Conservation (phyloP, 2,888 invertebrate genomes). For the Hetaerina titia region DNA sequence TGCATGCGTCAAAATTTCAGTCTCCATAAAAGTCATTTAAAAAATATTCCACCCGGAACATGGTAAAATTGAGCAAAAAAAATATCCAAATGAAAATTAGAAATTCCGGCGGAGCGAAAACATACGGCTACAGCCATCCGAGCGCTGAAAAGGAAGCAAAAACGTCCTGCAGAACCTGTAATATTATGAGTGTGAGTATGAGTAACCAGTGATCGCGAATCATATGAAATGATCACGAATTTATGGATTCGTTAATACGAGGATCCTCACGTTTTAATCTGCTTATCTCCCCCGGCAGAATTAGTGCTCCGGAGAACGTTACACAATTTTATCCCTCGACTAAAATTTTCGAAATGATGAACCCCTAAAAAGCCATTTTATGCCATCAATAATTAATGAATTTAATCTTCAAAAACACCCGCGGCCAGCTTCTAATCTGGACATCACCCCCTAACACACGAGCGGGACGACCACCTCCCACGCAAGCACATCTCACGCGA, state of each 20-base stretch:
- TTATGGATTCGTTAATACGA: slow-evolving; percentile 27
- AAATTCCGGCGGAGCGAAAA: neutral
- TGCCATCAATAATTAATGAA: slow-evolving; percentile 55
- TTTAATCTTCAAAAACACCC: slow-evolving; percentile 48
- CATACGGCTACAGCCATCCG: neutral
- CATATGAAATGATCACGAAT: neutral
- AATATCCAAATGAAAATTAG: neutral
- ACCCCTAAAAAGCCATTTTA: slow-evolving; percentile 32
- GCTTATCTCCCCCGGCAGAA: neutral
- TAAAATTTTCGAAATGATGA: slow-evolving; percentile 46
- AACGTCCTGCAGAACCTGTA: neutral
- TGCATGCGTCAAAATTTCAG: neutral
- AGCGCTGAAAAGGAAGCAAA: neutral
- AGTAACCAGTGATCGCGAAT: neutral
- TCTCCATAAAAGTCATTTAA: neutral
- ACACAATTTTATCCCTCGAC: neutral
- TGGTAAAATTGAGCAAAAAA: neutral
- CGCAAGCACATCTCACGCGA: slow-evolving; percentile 25
- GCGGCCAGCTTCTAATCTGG: neutral
- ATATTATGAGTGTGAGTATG: neutral
- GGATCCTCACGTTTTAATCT: slow-evolving; percentile 22
- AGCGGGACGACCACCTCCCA: neutral
- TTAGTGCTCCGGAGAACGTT: neutral
- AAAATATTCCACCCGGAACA: neutral
- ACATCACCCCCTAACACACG: neutral